phyloP scores from a whole-genome alignment of 2,113 vertebrate species.

The Poeciliopsis prolifica region DNA sequence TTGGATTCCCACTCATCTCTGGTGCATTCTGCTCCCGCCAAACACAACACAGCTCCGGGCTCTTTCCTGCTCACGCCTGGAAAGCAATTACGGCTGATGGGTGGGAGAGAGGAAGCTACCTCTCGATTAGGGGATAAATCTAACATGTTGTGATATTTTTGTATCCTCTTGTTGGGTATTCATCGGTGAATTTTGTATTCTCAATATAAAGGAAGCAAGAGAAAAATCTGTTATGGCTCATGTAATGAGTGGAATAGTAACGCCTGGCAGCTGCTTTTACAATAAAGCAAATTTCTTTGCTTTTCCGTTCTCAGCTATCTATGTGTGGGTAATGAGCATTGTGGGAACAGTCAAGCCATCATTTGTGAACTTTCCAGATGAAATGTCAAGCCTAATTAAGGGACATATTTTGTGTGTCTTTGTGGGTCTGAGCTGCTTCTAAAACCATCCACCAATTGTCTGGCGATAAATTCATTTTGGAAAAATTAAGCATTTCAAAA shows the following conservation, averaged over 20 bases:
- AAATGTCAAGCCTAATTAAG: slow-evolving; percentile 41
- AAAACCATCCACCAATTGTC: too few species aligned
- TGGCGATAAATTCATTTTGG: too few species aligned
- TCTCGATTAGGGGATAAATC: slow-evolving; percentile 64
- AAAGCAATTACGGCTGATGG: slow-evolving; percentile 74
- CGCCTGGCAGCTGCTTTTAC: slow-evolving; percentile 14
- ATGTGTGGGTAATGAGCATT: slow-evolving; percentile 62
- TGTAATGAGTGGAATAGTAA: slow-evolving; percentile 34
- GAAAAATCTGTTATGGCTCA: slow-evolving; percentile 22
- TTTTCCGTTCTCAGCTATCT: slow-evolving; percentile 51
- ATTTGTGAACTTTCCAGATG: slow-evolving; percentile 51
- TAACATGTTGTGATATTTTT: slow-evolving; percentile 54
- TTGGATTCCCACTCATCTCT: slow-evolving; percentile 67
- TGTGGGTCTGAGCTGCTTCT: too few species aligned
- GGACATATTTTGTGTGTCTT: too few species aligned
- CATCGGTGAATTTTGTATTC: slow-evolving; percentile 41
- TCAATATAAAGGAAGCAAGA: slow-evolving; percentile 41
- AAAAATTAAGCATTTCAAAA: too few species aligned
- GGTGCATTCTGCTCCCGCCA: slow-evolving; percentile 58
- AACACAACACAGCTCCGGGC: slow-evolving; percentile 68
- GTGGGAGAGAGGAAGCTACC: slow-evolving; percentile 22
- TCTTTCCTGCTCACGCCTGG: slow-evolving; percentile 48
- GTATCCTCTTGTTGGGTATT: slow-evolving; percentile 44
- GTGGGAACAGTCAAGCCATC: slow-evolving; percentile 54
- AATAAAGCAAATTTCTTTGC: slow-evolving; percentile 46